These are phyloP conservation scores for Riparia riparia DNA, from an alignment of 2,113 vertebrate genomes.

Conservation along the genomic window DNA sequence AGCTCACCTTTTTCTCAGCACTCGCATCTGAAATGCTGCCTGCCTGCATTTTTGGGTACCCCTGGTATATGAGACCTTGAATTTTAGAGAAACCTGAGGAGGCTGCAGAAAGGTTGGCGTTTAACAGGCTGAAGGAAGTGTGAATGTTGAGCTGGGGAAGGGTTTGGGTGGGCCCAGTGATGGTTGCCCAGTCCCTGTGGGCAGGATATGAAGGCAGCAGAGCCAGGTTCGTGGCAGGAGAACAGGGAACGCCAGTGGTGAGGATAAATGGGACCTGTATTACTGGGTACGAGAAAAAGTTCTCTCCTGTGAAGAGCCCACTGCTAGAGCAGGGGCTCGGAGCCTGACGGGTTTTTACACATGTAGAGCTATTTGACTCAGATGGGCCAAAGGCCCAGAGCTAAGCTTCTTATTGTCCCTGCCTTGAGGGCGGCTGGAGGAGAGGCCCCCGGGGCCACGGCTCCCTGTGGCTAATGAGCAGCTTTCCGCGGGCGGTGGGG, in stretches of 20 bases:
- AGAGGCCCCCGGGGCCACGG: background rate
- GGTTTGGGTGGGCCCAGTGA: background rate
- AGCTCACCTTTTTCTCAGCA: background rate
- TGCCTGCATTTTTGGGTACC: fast-evolving
- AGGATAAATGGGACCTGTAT: fast-evolving
- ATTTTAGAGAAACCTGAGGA: background rate
- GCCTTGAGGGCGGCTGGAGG: background rate
- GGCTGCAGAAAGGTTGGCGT: background rate
- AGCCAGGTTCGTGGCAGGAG: fast-evolving
- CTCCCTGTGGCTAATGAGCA: background rate
- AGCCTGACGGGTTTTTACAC: background rate
- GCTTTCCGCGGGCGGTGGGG: background rate
- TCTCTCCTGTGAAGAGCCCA: background rate
- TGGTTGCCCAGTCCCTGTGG: background rate
- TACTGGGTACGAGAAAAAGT: fast-evolving
- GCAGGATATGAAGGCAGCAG: background rate
- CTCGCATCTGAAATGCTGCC: background rate
- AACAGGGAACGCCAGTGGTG: fast-evolving
- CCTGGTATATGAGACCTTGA: too few species aligned
- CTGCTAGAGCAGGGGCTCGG: fast-evolving
- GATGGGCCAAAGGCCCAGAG: background rate
- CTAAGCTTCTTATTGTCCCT: background rate
- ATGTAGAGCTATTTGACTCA: fast-evolving
- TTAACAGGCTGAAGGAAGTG: background rate
- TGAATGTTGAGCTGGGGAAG: background rate